These are phyloP conservation scores for Megalonaias nervosa DNA, from an alignment of 1,140 invertebrate species.

Conservation along the genomic window DNA sequence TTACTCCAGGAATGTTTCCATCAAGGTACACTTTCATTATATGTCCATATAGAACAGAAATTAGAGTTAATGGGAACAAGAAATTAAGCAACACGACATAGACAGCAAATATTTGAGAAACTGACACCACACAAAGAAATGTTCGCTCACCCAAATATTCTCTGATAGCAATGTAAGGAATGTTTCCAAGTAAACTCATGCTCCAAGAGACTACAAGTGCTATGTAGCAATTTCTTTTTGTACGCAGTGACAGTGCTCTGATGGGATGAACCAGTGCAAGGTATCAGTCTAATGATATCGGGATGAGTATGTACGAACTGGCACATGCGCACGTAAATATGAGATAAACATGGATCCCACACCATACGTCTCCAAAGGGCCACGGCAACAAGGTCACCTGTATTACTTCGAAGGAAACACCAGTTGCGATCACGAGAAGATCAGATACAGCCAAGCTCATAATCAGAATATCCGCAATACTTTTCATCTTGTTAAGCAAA, in stretches of 20 bases:
- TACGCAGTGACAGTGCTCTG: conserved; percentile 88
- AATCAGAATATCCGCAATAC: conserved; percentile 93
- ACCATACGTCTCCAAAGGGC: conserved; percentile 93
- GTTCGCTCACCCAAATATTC: conserved; percentile 73
- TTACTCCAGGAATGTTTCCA: conserved; percentile 79
- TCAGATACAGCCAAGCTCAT: conserved; percentile 89
- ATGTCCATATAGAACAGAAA: conserved; percentile 90
- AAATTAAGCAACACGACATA: conserved; percentile 72
- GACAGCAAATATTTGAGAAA: conserved; percentile 61
- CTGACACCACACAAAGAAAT: conserved; percentile 1
- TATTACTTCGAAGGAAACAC: conserved; percentile 81
- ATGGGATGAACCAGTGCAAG: conserved; percentile 96
- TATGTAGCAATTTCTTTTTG: conserved; percentile 85
- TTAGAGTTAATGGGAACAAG: conserved; percentile 76
- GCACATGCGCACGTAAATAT: conserved; percentile 88
- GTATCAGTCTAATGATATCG: conserved; percentile 96
- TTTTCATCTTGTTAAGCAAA: conserved; percentile 92
- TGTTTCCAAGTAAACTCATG: conserved; percentile 79
- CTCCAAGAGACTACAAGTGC: conserved; percentile 84
- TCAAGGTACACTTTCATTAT: conserved; percentile 84
- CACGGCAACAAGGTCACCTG: conserved; percentile 75
- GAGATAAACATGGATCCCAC: conserved; percentile 86
- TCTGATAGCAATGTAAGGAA: conserved; percentile 85
- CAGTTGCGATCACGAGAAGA: conserved; percentile 94
- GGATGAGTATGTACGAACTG: conserved; percentile 93